A percentile compares a stretch with the other conserved stretches of the same genome.
These are phyloP conservation scores for Aquatica leii DNA, from an alignment of 2,888 invertebrate species.

Conservation along the genomic window DNA sequence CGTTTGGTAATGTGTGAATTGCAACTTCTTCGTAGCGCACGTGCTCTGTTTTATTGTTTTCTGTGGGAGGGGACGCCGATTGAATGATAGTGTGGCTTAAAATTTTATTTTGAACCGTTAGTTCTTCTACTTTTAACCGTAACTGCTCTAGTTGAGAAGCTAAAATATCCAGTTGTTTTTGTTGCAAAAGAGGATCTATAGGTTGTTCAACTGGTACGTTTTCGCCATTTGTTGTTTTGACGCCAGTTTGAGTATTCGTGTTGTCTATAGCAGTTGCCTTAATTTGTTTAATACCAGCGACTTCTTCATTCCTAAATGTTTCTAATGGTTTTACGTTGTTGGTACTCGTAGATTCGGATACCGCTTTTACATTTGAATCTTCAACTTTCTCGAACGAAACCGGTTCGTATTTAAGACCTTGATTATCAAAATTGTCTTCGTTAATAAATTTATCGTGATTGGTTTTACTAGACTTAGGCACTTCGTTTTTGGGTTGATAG, in stretches of 20 bases:
- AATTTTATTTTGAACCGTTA: slow-evolving; percentile 51
- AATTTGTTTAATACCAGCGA: background rate
- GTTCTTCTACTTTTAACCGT: slow-evolving; percentile 52
- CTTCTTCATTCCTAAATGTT: background rate
- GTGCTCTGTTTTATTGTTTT: slow-evolving; percentile 6
- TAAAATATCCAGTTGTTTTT: slow-evolving; percentile 55
- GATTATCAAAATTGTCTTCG: background rate
- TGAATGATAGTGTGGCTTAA: slow-evolving; percentile 29
- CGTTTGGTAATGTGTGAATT: slow-evolving; percentile 11
- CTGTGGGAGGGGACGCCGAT: slow-evolving; percentile 6
- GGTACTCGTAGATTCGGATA: background rate
- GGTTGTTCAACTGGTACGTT: slow-evolving; percentile 19
- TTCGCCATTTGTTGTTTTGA: background rate
- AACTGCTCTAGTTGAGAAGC: slow-evolving; percentile 57
- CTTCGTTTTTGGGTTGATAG: slow-evolving; percentile 5
- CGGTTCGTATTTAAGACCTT: background rate
- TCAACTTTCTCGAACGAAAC: slow-evolving; percentile 2
- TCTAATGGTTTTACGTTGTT: slow-evolving; percentile 4
- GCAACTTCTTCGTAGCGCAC: slow-evolving; percentile 6
- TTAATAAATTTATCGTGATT: background rate
- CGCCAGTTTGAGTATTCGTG: background rate
- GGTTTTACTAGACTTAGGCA: background rate
- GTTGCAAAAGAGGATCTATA: slow-evolving; percentile 41
- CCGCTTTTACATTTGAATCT: background rate
- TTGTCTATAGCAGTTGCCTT: background rate